Percentiles rank a stretch among this genome's conserved stretches.
Evolutionary conservation across 2,888 invertebrate genomes (phyloP).

Genomic region (Cenopis cana): DNA sequence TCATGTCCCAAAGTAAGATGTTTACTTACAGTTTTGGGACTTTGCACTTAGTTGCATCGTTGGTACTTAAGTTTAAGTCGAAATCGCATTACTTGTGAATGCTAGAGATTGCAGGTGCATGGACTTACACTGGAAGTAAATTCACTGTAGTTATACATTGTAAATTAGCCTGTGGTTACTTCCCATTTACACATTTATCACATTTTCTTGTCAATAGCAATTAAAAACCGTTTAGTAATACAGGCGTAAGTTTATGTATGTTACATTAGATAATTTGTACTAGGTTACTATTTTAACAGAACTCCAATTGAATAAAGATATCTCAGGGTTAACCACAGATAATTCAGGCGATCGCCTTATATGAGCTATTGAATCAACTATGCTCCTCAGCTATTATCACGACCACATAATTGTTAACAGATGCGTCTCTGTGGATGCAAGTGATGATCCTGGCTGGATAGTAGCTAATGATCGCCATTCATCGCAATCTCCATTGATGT

Average conservation of each 20-base stretch:
- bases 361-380: not conserved
- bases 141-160: not conserved
- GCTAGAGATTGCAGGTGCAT: constrained; percentile 26
- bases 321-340: not conserved
- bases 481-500: constrained; percentile 75
- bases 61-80: constrained; percentile 25
- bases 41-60: constrained; percentile 32
- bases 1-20: constrained; percentile 15
- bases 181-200: too few relatives aligned
- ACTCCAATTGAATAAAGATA: not conserved
- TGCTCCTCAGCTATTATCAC: constrained; percentile 1
- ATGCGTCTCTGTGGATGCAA: constrained; percentile 56
- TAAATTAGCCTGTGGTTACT: not conserved
- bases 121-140: not conserved
- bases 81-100: constrained; percentile 31
- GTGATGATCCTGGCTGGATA: constrained; percentile 65
- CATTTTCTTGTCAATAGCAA: too few relatives aligned
- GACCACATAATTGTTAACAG: constrained; percentile 20
- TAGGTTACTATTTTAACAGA: not conserved
- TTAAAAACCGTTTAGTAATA: too few relatives aligned
- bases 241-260: too few relatives aligned
- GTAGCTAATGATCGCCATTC: constrained; percentile 77
- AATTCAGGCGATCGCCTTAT: not conserved
- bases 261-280: too few relatives aligned
- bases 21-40: constrained; percentile 28